Conservation (phyloP, 1,140 invertebrate genomes). For the Oryzaephilus surinamensis region DNA sequence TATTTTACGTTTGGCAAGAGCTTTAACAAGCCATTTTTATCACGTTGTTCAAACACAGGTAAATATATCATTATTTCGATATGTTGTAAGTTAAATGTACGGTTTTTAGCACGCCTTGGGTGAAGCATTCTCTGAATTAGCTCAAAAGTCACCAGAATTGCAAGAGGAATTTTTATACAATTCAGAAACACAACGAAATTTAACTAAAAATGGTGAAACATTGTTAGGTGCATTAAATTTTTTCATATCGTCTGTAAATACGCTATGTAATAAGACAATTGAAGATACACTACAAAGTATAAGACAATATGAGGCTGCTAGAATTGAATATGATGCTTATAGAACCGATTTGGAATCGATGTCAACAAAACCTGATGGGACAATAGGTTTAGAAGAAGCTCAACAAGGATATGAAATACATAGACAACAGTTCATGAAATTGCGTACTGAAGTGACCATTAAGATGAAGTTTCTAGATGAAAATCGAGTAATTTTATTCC, state of each 20-base stretch:
- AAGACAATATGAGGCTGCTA: constrained; percentile 83
- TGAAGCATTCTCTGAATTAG: constrained; percentile 88
- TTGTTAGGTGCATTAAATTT: constrained; percentile 87
- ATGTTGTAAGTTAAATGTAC: constrained; percentile 3
- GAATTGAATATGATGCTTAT: constrained; percentile 96
- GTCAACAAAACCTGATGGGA: constrained; percentile 51
- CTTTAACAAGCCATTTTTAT: constrained; percentile 77
- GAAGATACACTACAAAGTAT: constrained; percentile 92
- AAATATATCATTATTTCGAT: constrained; percentile 16
- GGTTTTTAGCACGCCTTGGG: constrained; percentile 58
- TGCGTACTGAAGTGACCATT: constrained; percentile 84
- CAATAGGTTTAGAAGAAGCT: constrained; percentile 60
- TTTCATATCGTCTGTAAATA: constrained; percentile 91
- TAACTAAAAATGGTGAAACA: constrained; percentile 90
- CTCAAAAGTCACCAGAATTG: constrained; percentile 88
- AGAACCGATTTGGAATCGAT: constrained; percentile 79
- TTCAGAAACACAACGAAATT: constrained; percentile 85
- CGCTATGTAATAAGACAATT: constrained; percentile 92
- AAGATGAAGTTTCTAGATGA: constrained; percentile 95
- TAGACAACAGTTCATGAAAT: constrained; percentile 81
- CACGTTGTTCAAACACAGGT: constrained; percentile 78
- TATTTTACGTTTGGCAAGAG: constrained; percentile 72
- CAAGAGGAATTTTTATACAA: constrained; percentile 93
- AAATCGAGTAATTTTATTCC: constrained; percentile 78
- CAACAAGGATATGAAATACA: constrained; percentile 74